Evolutionary conservation across 2,888 invertebrate species (phyloP), one percentile per base, ranked within the genome.

Genomic region (Thymelicus lineola): DNA sequence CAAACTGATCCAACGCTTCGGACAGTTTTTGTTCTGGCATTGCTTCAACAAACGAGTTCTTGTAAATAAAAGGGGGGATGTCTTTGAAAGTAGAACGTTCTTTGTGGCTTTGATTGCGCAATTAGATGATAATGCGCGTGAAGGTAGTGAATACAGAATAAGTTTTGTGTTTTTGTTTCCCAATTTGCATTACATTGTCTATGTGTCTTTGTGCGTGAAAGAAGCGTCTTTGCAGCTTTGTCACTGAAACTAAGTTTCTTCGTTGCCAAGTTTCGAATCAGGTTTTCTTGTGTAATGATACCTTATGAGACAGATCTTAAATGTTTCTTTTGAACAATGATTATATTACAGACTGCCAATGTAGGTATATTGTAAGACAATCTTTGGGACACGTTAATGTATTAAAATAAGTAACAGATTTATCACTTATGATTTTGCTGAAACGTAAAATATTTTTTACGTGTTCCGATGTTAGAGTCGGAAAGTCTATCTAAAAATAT

Each of bases 21-120:
- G 63, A 36, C 17, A 57, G 57, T 79, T 82, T 79, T 77, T 78
- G 76, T 78, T 78, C 80, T 87, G 87, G 87, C 86, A 82, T 72
- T 75, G 80, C 72, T 80, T 87, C 87, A 88, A 87, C 76, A 75
- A 75, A 74, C 66, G 74, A 76, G 72, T 77, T 70, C 77, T 80
- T 78, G 80, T 81, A 84, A 84, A 87, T 86, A 82, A 81, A 83
- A 80, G 15, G 46, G 63, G 62, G 50, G 50, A 36, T 53, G 66
- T 67, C 66, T 67, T 42, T 60, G 53, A n/a, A 67, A 67, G 53
- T 60, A 48, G 42, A 10, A 50, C 58, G 50, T 66, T 66, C 66
- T 59, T 61, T 67, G 60, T 48, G 53, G 53, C 50, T 76, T 71
- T 75, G 79, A 81, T 82, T 80, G 78, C 79, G 79, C 79, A 80